Evolutionary conservation across 2,888 invertebrate genomes (phyloP), one percentile per base, ranked within the genome.

Genomic region (Drosophila phalerata): DNA sequence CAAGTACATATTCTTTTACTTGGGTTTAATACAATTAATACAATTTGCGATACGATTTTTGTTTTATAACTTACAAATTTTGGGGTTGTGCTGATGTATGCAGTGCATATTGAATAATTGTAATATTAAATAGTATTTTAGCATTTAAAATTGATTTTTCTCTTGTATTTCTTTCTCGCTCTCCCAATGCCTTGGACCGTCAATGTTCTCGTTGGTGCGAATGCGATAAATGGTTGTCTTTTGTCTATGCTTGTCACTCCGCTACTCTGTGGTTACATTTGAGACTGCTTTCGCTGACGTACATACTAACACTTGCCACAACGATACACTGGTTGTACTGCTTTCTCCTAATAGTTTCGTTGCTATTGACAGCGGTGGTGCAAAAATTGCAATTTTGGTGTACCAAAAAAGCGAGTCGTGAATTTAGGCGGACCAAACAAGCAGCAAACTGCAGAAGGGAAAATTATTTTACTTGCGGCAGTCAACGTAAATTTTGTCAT

Each of bases 311-410:
- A 69, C 67, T 69, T 49, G 63, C 49, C 48, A 57, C 55, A 51
- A 37, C 67, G 60, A 60, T 53, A 67, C 73, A 67, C 83, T 80
- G 73, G 72, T 60, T 74, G 81, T 72, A 68, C 86, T 72, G 72
- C 78, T 85, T 81, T 76, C 87, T 84, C 90, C 78, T 79, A 81
- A 81, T 81, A 81, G 88, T 81, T 81, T 81, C 79, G 70, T 69
- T 69, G 69, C 48, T 68, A 69, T 70, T 53, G 55, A 61, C 79
- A 73, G 81, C 85, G 91, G 91, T 90, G 91, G 90, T 91, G 92
- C 91, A 85, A 91, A 91, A 91, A 90, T 91, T 91, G 88, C 88
- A 90, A 90, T 91, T 91, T 91, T 91, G 88, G 92, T 91, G 92
- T 91, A 92, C 92, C 80, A 91, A 91, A 91, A 90, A 90, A 90